A percentile compares a stretch with the other conserved stretches of the same genome.
phyloP scores from a whole-genome alignment of 2,113 vertebrate species.

The Apeltes quadracus region DNA sequence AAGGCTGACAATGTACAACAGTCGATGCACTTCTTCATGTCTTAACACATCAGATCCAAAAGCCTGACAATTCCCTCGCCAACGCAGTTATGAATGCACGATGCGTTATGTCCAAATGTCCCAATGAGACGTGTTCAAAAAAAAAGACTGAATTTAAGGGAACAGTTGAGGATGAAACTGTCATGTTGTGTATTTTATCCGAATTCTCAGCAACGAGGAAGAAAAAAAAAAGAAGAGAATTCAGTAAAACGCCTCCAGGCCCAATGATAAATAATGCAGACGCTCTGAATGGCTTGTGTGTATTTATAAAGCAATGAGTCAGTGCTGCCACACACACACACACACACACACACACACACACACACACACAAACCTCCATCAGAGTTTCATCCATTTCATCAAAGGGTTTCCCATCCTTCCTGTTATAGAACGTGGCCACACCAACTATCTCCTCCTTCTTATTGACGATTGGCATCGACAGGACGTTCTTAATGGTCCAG shows the following conservation, averaged over 20 bases:
- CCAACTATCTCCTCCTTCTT: slow-evolving; percentile 98
- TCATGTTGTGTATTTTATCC: slow-evolving; percentile 9
- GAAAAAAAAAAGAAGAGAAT: slow-evolving; percentile 6
- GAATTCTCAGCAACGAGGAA: background rate
- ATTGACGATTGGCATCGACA: slow-evolving; percentile 97
- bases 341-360: slow-evolving; percentile 39
- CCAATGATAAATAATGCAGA: slow-evolving; percentile 71
- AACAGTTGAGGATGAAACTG: slow-evolving; percentile 1
- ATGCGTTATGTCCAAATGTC: background rate
- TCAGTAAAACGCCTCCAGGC: slow-evolving; percentile 53
- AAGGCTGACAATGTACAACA: background rate
- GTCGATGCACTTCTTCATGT: background rate
- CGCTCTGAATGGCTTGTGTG: slow-evolving; percentile 51
- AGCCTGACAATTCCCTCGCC: background rate
- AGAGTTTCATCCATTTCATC: slow-evolving; percentile 96
- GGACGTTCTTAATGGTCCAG: slow-evolving; percentile 92
- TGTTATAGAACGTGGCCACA: slow-evolving; percentile 96
- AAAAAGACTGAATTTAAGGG: background rate
- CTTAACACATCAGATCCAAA: background rate
- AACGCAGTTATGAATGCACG: background rate
- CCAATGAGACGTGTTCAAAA: background rate
- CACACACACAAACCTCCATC: slow-evolving; percentile 85
- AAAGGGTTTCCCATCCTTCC: slow-evolving; percentile 97
- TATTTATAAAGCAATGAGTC: slow-evolving; percentile 75
- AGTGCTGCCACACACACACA: slow-evolving; percentile 25